Conservation (phyloP, 2,113 vertebrate species). For the Notothenia rossii region DNA sequence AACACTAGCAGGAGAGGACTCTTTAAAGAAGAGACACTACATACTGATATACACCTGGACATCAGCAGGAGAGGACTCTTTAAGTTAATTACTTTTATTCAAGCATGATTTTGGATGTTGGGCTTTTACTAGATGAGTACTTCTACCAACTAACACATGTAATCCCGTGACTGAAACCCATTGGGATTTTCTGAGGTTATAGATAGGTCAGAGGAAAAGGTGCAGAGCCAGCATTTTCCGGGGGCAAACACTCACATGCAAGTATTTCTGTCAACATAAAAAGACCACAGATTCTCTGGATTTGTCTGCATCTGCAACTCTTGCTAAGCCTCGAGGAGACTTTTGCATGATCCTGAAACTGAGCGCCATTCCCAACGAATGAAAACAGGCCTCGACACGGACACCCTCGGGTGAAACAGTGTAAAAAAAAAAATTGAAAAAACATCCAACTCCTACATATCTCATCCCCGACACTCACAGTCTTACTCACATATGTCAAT, state of each 20-base stretch:
- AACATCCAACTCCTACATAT: constrained; percentile 66
- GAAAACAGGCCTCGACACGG: constrained; percentile 77
- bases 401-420: constrained; percentile 70
- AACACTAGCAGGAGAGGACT: too few relatives aligned
- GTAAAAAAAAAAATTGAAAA: constrained; percentile 60
- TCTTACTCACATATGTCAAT: constrained; percentile 72
- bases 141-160: constrained; percentile 10
- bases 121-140: too few relatives aligned
- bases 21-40: too few relatives aligned
- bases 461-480: constrained; percentile 54
- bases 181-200: constrained; percentile 30
- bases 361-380: constrained; percentile 49
- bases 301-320: constrained; percentile 74
- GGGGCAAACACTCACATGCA: constrained; percentile 57
- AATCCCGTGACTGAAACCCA: constrained; percentile 22
- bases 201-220: constrained; percentile 31
- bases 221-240: constrained; percentile 64
- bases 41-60: too few relatives aligned
- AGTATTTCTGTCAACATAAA: constrained; percentile 65
- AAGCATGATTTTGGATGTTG: too few relatives aligned
- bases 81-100: too few relatives aligned
- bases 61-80: too few relatives aligned
- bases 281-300: constrained; percentile 49
- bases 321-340: constrained; percentile 64
- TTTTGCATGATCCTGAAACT: constrained; percentile 66